phyloP scores from a whole-genome alignment of 2,888 invertebrate genomes.

The Heliothis peltigera region DNA sequence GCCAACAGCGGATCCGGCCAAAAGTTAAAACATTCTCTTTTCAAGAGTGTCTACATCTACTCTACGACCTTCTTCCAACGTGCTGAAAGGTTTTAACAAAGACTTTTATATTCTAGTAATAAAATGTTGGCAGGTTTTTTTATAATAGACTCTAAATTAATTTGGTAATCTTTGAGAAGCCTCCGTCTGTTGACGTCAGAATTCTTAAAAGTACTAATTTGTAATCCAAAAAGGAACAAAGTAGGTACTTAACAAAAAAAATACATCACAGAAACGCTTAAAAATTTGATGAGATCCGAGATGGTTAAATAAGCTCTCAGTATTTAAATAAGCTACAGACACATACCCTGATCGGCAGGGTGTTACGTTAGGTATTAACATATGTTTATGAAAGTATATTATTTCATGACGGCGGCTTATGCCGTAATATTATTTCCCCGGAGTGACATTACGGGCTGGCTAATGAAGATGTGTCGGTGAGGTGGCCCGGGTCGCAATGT shows the following conservation, averaged over 20 bases:
- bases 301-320: neutral
- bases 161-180: no score
- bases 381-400: slow-evolving; percentile 51
- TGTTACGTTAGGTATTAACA: slow-evolving; percentile 4
- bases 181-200: no score
- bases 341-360: slow-evolving; percentile 6
- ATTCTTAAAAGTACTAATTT: no score
- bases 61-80: slow-evolving; percentile 40
- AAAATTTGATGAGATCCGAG: neutral
- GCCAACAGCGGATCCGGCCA: slow-evolving; percentile 83
- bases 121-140: neutral
- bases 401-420: slow-evolving; percentile 56
- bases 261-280: neutral
- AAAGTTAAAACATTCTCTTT: slow-evolving; percentile 80
- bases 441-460: slow-evolving; percentile 76
- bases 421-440: slow-evolving; percentile 75
- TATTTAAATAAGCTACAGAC: neutral
- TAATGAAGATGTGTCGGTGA: slow-evolving; percentile 83
- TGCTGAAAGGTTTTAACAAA: slow-evolving; percentile 25
- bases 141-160: no score
- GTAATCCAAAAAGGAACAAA: neutral
- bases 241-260: no score
- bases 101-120: slow-evolving; percentile 18
- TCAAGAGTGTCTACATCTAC: slow-evolving; percentile 68
- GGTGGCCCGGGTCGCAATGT: slow-evolving; percentile 71